phyloP scores from a whole-genome alignment of 2,797 vertebrate species.

The Crypturellus tataupa region DNA sequence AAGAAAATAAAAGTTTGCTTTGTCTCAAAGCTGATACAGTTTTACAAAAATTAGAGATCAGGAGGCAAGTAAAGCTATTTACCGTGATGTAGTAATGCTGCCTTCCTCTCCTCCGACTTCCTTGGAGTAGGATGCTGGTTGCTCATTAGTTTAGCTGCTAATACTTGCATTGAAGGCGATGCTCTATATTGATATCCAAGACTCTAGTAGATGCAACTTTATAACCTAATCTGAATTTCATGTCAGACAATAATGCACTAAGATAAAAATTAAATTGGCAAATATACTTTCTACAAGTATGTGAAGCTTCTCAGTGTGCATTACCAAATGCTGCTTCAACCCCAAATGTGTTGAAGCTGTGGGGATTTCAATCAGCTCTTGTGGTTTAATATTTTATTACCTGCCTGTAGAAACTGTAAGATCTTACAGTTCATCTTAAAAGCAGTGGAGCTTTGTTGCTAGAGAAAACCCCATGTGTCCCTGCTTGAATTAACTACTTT shows the following conservation, averaged over 20 bases:
- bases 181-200: background rate
- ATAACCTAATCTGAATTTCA: background rate
- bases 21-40: background rate
- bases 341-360: background rate
- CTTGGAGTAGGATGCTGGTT: background rate
- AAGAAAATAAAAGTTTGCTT: background rate
- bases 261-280: background rate
- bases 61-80: background rate
- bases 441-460: background rate
- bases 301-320: rapidly evolving
- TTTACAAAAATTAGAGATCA: background rate
- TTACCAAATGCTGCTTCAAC: rapidly evolving
- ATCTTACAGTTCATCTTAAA: background rate
- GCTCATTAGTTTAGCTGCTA: background rate
- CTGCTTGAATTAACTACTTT: background rate
- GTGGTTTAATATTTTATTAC: rapidly evolving
- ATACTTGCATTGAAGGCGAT: background rate
- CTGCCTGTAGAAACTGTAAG: background rate
- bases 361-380: background rate
- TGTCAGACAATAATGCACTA: background rate
- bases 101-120: background rate
- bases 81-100: background rate
- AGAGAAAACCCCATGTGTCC: rapidly evolving
- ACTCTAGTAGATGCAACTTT: background rate
- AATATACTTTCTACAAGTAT: background rate